Evolutionary conservation across 1,140 invertebrate species (phyloP), one percentile per base, ranked within the genome.

Genomic region (Listronotus bonariensis): DNA sequence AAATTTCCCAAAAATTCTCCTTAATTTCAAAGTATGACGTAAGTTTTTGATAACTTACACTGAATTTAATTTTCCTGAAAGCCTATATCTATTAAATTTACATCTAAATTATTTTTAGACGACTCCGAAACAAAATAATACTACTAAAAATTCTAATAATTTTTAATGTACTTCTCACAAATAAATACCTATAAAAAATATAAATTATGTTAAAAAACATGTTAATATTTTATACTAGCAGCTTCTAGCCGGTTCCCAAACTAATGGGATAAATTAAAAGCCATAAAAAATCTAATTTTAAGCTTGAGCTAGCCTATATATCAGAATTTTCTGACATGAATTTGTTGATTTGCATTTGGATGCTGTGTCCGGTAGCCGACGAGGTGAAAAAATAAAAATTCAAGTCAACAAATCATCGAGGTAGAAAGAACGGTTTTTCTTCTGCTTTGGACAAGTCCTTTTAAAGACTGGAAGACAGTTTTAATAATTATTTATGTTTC

Each of bases 271-370:
- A 36, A 14, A 49, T 36, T 41, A 60, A 60, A 49, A 60, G 31
- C 57, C 34, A 49, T 60, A 48, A 49, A 54, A 60, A 60, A 51
- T 70, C 52, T 70, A 70, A 68, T 65, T 67, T 68, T 70, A 70
- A 70, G 62, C 68, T 62, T 53, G 56, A 67, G 54, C 65, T 67
- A 67, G 62, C 60, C 56, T 58, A 71, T 71, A 67, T 69, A 71
- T 71, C 67, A 71, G 55, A 55, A 58, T 59, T 60, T 60, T 62
- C 55, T 71, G 66, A 70, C 69, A 36, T 49, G 67, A 65, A 68
- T 68, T 70, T 58, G 66, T 68, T 70, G 64, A 70, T 70, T 71
- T 71, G 68, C 68, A 70, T 70, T 70, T 60, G 52, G 61, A 64
- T 62, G 45, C 38, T 56, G 65, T 67, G 55, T 61, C 65, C 60